These are phyloP conservation scores for Phallusia fumigata DNA, from an alignment of 23 tunicate species.

Conservation along the genomic window DNA sequence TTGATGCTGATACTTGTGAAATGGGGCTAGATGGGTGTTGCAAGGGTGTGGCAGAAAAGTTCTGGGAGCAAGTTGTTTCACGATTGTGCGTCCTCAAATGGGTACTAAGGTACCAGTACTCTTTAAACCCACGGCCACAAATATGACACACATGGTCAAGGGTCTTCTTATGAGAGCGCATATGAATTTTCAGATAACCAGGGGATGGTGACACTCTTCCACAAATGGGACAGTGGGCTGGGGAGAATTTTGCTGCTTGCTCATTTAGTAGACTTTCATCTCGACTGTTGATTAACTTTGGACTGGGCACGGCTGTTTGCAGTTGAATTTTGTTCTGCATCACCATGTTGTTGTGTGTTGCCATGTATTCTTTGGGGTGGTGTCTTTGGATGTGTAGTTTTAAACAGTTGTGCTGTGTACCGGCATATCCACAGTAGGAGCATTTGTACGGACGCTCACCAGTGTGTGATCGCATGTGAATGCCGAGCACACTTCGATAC, in stretches of 20 bases:
- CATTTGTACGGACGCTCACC: constrained; percentile 93
- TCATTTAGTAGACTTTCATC: constrained; percentile 1
- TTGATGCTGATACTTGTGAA: neutral
- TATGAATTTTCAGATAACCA: constrained; percentile 92
- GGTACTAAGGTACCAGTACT: constrained; percentile 92
- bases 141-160: constrained; percentile 84
- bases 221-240: constrained; percentile 85
- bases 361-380: constrained; percentile 51
- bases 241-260: constrained; percentile 63
- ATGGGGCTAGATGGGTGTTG: neutral
- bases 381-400: constrained; percentile 87
- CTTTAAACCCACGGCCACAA: constrained; percentile 94
- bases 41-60: neutral
- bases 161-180: constrained; percentile 89
- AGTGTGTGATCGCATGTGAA: constrained; percentile 86
- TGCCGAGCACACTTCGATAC: constrained; percentile 76
- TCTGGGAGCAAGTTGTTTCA: neutral
- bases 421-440: constrained; percentile 71
- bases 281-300: neutral
- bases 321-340: neutral
- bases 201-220: constrained; percentile 87
- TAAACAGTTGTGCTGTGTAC: constrained; percentile 88
- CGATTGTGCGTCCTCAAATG: constrained; percentile 84
- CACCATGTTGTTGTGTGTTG: neutral
- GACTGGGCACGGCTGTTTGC: neutral